These are phyloP conservation scores for Andrena minutula DNA, from an alignment of 2,888 invertebrate species.

Conservation along the genomic window DNA sequence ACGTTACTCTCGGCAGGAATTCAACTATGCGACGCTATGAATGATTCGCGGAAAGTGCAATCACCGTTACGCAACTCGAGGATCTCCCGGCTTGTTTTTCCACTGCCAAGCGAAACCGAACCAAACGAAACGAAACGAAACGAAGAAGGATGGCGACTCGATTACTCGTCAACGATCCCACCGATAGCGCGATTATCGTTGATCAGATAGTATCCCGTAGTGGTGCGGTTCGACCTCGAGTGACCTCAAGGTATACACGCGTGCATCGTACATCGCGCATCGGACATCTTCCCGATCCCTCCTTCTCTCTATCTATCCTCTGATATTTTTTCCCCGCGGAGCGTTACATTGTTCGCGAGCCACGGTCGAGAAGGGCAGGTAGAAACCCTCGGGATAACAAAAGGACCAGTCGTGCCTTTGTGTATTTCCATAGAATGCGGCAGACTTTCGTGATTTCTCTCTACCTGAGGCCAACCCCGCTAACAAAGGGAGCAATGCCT, in stretches of 20 bases:
- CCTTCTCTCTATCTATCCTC: conserved; percentile 24
- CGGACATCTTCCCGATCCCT: conserved; percentile 2
- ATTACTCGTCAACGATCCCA: neutral
- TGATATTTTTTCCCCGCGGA: conserved; percentile 46
- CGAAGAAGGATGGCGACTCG: neutral
- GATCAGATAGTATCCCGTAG: conserved; percentile 31
- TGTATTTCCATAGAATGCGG: conserved; percentile 72
- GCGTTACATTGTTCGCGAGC: conserved; percentile 68
- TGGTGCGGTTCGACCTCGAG: conserved; percentile 50
- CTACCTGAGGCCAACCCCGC: conserved; percentile 59
- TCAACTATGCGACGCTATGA: conserved; percentile 47
- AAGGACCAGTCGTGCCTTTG: conserved; percentile 67
- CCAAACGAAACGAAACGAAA: neutral
- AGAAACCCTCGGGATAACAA: conserved; percentile 69
- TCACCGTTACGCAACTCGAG: conserved; percentile 26
- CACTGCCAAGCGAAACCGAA: neutral
- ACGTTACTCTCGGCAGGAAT: conserved; percentile 46
- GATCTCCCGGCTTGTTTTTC: neutral
- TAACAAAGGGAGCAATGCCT: conserved; percentile 71
- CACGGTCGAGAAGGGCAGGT: conserved; percentile 61
- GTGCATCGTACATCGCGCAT: conserved; percentile 8
- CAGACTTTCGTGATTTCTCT: conserved; percentile 71
- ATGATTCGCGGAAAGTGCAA: conserved; percentile 54
- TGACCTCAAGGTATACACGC: conserved; percentile 40
- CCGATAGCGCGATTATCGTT: conserved; percentile 26